Percentiles rank a stretch among this genome's conserved stretches.
Evolutionary conservation across 2,888 invertebrate species (phyloP).

Genomic region (Orthosia incerta): DNA sequence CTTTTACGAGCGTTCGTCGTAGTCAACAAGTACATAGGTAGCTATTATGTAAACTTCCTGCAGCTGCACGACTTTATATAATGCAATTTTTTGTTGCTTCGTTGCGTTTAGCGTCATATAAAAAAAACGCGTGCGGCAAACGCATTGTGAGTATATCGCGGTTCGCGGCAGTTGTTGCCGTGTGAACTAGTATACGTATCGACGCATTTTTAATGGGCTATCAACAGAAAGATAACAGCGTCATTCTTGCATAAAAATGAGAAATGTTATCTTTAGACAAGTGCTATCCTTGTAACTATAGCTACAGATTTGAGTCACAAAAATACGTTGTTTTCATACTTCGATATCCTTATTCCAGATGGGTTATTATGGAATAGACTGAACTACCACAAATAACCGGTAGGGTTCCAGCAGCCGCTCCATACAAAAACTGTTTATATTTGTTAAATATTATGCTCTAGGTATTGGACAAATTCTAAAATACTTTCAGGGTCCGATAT

Average conservation of each 20-base stretch:
- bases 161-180: slow-evolving; percentile 24
- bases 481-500: too few species aligned
- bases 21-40: not conserved
- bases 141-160: slow-evolving; percentile 13
- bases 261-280: slow-evolving; percentile 7
- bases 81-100: slow-evolving; percentile 2
- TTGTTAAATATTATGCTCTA: too few species aligned
- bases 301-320: not conserved
- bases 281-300: not conserved
- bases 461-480: too few species aligned
- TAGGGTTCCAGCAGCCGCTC: too few species aligned
- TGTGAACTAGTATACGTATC: slow-evolving; percentile 16
- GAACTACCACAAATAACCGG: too few species aligned
- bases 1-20: slow-evolving; percentile 10
- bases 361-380: too few species aligned
- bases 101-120: slow-evolving; percentile 6
- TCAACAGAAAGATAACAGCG: slow-evolving; percentile 15
- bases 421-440: too few species aligned
- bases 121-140: slow-evolving; percentile 1
- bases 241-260: slow-evolving; percentile 24
- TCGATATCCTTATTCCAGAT: not conserved
- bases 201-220: slow-evolving; percentile 7
- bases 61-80: slow-evolving; percentile 5
- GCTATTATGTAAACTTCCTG: slow-evolving; percentile 27
- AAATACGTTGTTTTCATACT: not conserved